Evolutionary conservation across 2,888 invertebrate genomes (phyloP).

Genomic region (Galerucella calmariensis): DNA sequence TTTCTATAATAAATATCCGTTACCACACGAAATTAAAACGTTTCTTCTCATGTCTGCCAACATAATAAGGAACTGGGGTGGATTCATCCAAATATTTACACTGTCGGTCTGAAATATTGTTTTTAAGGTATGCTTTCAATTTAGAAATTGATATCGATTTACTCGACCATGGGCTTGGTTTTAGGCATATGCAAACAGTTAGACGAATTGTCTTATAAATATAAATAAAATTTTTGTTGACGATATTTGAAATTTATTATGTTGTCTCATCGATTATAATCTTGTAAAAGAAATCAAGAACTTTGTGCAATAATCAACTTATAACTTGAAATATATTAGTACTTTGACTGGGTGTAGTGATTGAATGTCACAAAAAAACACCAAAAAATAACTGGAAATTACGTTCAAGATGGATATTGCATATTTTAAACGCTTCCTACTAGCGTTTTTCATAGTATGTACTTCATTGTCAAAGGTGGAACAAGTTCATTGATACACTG

Average conservation of each 20-base stretch:
- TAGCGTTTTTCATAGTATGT: too few species aligned
- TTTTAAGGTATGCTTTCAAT: constrained; percentile 59
- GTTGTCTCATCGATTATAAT: too few species aligned
- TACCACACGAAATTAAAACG: constrained; percentile 44
- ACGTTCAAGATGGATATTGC: too few species aligned
- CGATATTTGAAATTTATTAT: not conserved
- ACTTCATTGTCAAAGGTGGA: too few species aligned
- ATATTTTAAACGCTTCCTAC: too few species aligned
- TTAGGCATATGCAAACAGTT: constrained; percentile 35
- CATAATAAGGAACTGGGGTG: constrained; percentile 54
- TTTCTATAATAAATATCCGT: constrained; percentile 22
- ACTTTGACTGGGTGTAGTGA: too few species aligned
- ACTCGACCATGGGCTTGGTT: constrained; percentile 50
- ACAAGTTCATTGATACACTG: too few species aligned
- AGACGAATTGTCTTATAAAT: constrained; percentile 1
- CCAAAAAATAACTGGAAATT: too few species aligned
- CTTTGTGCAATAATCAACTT: too few species aligned
- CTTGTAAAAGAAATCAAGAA: too few species aligned
- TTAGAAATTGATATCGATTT: constrained; percentile 61
- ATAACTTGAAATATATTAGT: too few species aligned
- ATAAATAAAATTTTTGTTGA: not conserved
- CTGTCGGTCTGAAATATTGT: constrained; percentile 59
- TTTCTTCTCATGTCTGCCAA: constrained; percentile 44
- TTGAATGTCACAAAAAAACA: too few species aligned
- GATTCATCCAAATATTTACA: constrained; percentile 59